Base-by-base conservation (phyloP, 2,113 vertebrate genomes). In the Mastomys coucha region DNA sequence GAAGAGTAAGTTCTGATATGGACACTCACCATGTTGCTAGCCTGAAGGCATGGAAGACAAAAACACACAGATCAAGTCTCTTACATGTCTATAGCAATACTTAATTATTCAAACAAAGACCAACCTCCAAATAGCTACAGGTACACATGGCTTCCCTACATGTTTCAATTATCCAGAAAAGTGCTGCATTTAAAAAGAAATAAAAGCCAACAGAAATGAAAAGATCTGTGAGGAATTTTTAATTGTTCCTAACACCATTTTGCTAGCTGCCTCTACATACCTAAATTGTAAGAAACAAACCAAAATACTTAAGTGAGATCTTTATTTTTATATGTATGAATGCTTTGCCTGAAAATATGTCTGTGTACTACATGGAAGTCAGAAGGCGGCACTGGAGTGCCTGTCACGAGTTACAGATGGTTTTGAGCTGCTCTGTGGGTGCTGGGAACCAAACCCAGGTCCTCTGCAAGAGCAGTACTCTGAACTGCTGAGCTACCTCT, bases 21-120 rank as follows among this genome's bases (percentile, higher is more conserved):
- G 94, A 96, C 98, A 99, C 99, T 99, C 98, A 99, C 99, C 99
- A 99, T 99, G 97, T 99, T 99, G 99, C 99, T 99, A 99, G 99
- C 99, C 99, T 99, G 99, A 99, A 98, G 97, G 99, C 99, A 98
- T 99, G 99, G 96, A 98, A 99, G 96, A 98, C 97, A 99, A 99
- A 98, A 98, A 99, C 97, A 98, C 49, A 99, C 95, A 98, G 94
- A 98, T 98, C 97, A 97, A 91, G 97, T 95, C 95, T 98, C 95
- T 33, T 97, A 97, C 31, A 94, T 97, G 98, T 98, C 94, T 97
- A 87, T 7, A 91, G 93, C n/a, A 93, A 53, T 72, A 89, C 58
- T 97, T 76, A 95, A 72, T 88, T 45, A 91, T 63, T 91, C 89
- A 88, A 97, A 89, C 91, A 90, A 94, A 94, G 3, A 89, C 53